A percentile compares a stretch with the other conserved stretches of the same genome.
These are phyloP conservation scores for Lanius collurio DNA, from an alignment of 2,113 vertebrate genomes.

Conservation along the genomic window DNA sequence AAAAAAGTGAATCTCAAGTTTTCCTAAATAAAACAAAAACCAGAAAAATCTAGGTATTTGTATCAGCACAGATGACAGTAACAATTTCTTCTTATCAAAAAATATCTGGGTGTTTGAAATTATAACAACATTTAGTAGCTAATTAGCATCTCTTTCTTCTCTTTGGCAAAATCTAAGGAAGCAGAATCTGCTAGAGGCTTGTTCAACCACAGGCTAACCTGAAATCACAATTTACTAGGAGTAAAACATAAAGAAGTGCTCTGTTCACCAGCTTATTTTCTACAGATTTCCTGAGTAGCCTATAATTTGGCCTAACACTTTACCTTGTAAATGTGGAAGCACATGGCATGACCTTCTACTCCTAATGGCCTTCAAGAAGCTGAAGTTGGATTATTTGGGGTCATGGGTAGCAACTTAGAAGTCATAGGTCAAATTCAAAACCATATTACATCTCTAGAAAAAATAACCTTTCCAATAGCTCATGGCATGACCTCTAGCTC, in stretches of 20 bases:
- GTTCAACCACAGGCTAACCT: neutral
- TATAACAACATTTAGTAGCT: neutral
- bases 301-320: slow-evolving; percentile 51
- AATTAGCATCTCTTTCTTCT: neutral
- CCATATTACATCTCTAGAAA: slow-evolving; percentile 30
- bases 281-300: slow-evolving; percentile 25
- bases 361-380: slow-evolving; percentile 39
- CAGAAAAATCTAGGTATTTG: neutral
- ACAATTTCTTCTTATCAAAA: neutral
- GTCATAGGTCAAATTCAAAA: slow-evolving; percentile 60
- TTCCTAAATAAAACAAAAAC: neutral
- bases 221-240: neutral
- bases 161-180: neutral
- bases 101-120: neutral
- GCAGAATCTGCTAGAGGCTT: neutral
- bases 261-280: slow-evolving; percentile 54
- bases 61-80: neutral
- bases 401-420: slow-evolving; percentile 34
- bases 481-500: slow-evolving; percentile 26
- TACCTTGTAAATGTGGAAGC: slow-evolving; percentile 41
- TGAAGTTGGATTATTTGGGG: slow-evolving; percentile 54
- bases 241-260: neutral
- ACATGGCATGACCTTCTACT: slow-evolving; percentile 29
- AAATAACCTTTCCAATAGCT: slow-evolving; percentile 54
- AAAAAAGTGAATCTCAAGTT: neutral